Base-by-base conservation (phyloP, 2,113 vertebrate species). In the Sebastes fasciatus region DNA sequence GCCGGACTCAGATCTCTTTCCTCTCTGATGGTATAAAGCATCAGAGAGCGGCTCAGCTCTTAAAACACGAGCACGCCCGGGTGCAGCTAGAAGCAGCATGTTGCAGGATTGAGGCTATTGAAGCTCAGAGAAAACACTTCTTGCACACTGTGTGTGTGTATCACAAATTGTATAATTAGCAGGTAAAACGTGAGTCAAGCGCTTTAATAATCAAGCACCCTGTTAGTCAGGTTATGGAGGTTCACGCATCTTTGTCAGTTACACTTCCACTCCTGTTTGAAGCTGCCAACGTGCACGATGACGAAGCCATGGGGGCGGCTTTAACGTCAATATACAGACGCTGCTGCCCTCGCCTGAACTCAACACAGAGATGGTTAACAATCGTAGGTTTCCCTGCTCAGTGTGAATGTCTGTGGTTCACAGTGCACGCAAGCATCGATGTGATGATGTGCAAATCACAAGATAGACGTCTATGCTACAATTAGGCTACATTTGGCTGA, bases 21-120 rank as follows among this genome's bases (percentile, higher is more conserved):
- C 65, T 84, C 71, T 86, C 66, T 63, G 74, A 69, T 51, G 57
- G 43, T 45, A 19, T 40, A 70, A 83, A 68, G 52, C 46, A 17
- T 77, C 58, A 5, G 43, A 73, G 72, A 26, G 51, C 5, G 1
- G 23, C 80, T 72, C 49, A 2, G 82, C 58, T 52, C 17, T 48
- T 79, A 49, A 77, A 83, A 81, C 64, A 48, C 34, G 2, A 60
- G 54, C 74, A 1, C 1, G 7, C 34, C 64, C 6, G 55, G 48
- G 62, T 55, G 34, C 21, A 19, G 34, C 34, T 40, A 49, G 43
- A 14, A 42, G 46, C 57, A 57, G 69, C 19, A 6, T 21, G 69
- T 51, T 51, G 3, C 43, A 45, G 10, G 3, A 73, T 80, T 58
- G 5, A 78, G 54, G 12, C 73, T 2, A 58, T 2, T n/a, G n/a